Evolutionary conservation across 1,140 invertebrate species (phyloP).

Genomic region (Bombus waltoni): DNA sequence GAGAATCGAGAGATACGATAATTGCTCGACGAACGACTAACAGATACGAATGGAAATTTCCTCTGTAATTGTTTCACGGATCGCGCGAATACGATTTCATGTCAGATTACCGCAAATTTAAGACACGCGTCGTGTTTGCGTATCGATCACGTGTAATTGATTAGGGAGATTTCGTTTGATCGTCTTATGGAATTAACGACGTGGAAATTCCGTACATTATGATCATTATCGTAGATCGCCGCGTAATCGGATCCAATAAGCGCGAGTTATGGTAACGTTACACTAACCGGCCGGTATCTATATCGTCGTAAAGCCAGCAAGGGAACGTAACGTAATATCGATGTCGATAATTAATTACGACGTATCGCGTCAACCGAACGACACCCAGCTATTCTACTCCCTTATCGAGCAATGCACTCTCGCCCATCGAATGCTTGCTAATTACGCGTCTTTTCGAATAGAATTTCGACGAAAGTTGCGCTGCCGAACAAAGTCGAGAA

Average conservation of each 20-base stretch:
- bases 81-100: not conserved
- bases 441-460: not conserved
- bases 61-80: too few relatives aligned
- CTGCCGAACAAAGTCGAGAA: not conserved
- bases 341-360: not conserved
- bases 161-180: not conserved
- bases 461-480: not conserved
- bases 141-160: not conserved
- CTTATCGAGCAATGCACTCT: not conserved
- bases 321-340: not conserved
- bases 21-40: too few relatives aligned
- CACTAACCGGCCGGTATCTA: not conserved
- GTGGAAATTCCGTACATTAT: not conserved
- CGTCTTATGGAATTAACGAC: not conserved
- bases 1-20: too few relatives aligned
- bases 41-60: too few relatives aligned
- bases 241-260: constrained; percentile 12
- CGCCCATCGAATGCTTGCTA: not conserved
- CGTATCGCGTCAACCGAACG: not conserved
- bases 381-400: not conserved
- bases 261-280: constrained; percentile 17
- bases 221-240: not conserved
- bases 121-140: not conserved
- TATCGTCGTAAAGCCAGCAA: not conserved
- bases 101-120: not conserved